Base-by-base conservation (phyloP, 2,888 invertebrate species). In the Metalampra italica region DNA sequence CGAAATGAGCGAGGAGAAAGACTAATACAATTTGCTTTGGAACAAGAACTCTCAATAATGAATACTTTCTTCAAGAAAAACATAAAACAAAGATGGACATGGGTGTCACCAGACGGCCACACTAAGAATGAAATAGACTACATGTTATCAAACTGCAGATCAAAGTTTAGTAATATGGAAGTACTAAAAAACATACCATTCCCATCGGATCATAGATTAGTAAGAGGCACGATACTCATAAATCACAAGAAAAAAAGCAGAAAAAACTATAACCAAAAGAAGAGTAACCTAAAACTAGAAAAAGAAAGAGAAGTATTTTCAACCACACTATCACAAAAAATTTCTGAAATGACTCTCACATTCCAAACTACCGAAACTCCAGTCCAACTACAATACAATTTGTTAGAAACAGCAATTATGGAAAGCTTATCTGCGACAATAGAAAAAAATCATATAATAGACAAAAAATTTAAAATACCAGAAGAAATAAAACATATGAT, bases 1-100 rank as follows among this genome's bases (percentile, higher is more conserved):
- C 39, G 60, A 47, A 59, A 54, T n/a, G 29, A 44, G 13, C 42
- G 52, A 37, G 55, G 53, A 1, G 47, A 53, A n/a, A 32, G 13
- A 14, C 15, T 53, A 0, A 29, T 53, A 4, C 36, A 51, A 12
- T 56, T 40, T 36, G 50, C 53, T 4, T 48, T 39, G 0, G 44
- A 56, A 40, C 22, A 56, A 8, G 53, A 53, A 0, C 22, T 55
- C 0, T 38, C 40, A 36, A 48, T 55, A n/a, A 41, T 47, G n/a
- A 53, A 55, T 11, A 49, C 55, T 2, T 30, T 37, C 4, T 55
- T 51, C 29, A 55, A 51, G 29, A 41, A 32, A 44, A 47, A 45
- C 29, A 0, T 11, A 0, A 55, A 36, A 0, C 9, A 32, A 0
- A 43, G 37, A 38, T 56, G 53, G 53, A 56, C 53, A 9, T 53